Base-by-base conservation (phyloP, 2,113 vertebrate genomes). In the Brachirus orientalis region DNA sequence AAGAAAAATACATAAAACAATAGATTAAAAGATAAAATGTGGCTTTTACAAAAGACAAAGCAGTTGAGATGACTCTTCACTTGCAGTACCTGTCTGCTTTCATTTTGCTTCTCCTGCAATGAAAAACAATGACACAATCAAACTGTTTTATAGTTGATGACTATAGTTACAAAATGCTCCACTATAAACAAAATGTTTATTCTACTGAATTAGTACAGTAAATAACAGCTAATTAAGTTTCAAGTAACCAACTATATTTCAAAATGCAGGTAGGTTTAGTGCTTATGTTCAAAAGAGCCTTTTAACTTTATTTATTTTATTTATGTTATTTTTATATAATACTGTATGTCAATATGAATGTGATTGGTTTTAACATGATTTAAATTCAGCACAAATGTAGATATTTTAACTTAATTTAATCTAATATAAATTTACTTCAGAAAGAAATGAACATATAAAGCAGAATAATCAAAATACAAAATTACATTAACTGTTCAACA, bases 31-130 rank as follows among this genome's bases (percentile, higher is more conserved):
- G 17, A 46, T 0, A 10, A 70, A 38, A 72, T 38, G 22, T 45
- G 28, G 72, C 48, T 48, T 60, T 63, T 64, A 69, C 48, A 14
- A 69, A 17, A 69, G 13, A 38, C 6, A 38, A 22, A 8, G 20
- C 28, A 53, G 19, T 1, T 22, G 4, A 54, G 16, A 4, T 18
- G 38, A 45, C 5, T 50, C 61, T 78, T 97, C 90, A 98, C 90
- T 98, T 99, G 95, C 98, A 99, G 90, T 99, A 99, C 88, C 97
- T 85, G 80, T 98, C 96, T 0, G 98, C 97, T 92, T 99, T 99
- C 95, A 98, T 92, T 92, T 97, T 96, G 79, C 96, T 92, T 94
- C 97, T 95, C 95, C 98, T 99, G 72, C 43, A 90, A 60, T 18
- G 45, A 69, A 41, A 74, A 45, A 75, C 19, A 19, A 17, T 6